phyloP scores from a whole-genome alignment of 2,888 invertebrate species.

The Eilema caniola region DNA sequence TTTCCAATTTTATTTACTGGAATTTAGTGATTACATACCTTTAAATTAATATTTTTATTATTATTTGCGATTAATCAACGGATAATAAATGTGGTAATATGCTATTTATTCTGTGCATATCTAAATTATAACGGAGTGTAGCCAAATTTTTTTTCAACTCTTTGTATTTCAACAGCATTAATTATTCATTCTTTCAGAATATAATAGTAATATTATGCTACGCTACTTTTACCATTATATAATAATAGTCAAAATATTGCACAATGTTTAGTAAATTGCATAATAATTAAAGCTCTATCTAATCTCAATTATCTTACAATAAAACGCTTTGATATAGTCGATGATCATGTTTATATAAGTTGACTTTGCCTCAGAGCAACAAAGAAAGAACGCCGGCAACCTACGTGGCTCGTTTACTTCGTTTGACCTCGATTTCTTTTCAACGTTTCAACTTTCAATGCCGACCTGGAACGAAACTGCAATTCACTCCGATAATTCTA shows the following conservation, averaged over 20 bases:
- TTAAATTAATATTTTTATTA: not conserved
- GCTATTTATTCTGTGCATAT: not conserved
- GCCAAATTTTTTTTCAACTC: not conserved
- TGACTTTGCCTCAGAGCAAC: conserved; percentile 56
- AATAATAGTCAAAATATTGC: not conserved
- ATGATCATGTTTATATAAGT: conserved; percentile 40
- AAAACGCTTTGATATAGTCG: conserved; percentile 2
- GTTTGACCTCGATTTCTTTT: conserved; percentile 87
- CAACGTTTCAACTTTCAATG: conserved; percentile 83
- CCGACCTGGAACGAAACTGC: conserved; percentile 67
- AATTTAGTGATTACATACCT: not conserved
- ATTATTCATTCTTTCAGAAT: not conserved
- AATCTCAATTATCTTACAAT: not conserved
- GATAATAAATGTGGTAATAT: not conserved
- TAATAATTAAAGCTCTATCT: conserved; percentile 7
- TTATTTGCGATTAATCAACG: not conserved
- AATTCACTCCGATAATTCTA: conserved; percentile 47
- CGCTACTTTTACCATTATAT: conserved; percentile 4
- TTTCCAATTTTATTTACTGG: not conserved
- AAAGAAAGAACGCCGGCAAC: conserved; percentile 68
- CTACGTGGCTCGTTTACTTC: conserved; percentile 78
- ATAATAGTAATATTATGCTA: conserved; percentile 1
- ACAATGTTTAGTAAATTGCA: not conserved
- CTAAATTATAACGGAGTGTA: not conserved
- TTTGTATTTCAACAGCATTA: conserved; percentile 4